A percentile compares a stretch with the other conserved stretches of the same genome.
Conservation (phyloP, 2,113 vertebrate genomes). For the Eira barbara region DNA sequence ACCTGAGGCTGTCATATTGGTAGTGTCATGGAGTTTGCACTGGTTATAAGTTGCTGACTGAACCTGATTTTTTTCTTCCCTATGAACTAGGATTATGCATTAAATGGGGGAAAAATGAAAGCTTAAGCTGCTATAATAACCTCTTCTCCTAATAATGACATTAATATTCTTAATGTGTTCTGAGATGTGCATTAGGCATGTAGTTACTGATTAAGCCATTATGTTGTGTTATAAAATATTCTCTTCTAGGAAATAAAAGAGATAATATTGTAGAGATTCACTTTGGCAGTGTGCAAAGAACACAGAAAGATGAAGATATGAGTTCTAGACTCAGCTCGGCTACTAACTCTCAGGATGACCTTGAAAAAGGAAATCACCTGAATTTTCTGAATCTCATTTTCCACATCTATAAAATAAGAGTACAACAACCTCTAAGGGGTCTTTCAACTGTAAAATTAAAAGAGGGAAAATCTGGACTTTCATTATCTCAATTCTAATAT, state of each 20-base stretch:
- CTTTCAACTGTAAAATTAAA: slow-evolving; percentile 49
- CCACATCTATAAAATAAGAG: neutral
- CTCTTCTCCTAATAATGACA: neutral
- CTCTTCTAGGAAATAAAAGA: neutral
- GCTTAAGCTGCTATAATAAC: neutral
- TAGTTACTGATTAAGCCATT: neutral
- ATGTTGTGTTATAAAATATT: neutral
- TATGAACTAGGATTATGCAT: slow-evolving; percentile 44
- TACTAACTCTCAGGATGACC: neutral
- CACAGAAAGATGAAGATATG: neutral
- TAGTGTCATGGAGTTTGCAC: slow-evolving; percentile 41
- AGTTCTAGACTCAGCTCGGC: neutral
- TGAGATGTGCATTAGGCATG: slow-evolving; percentile 26
- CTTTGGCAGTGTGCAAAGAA: neutral
- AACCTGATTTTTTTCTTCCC: neutral
- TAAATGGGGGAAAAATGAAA: slow-evolving; percentile 30
- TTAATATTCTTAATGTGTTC: slow-evolving; percentile 14
- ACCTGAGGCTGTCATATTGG: slow-evolving; percentile 53
- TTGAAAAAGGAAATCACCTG: neutral
- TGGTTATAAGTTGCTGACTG: slow-evolving; percentile 54
- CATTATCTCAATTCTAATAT: slow-evolving; percentile 17
- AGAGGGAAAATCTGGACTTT: neutral
- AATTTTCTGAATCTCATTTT: slow-evolving; percentile 10
- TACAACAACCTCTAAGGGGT: neutral
- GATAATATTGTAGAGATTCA: neutral